phyloP scores from a whole-genome alignment of 2,888 invertebrate genomes.

The Selenia dentaria region DNA sequence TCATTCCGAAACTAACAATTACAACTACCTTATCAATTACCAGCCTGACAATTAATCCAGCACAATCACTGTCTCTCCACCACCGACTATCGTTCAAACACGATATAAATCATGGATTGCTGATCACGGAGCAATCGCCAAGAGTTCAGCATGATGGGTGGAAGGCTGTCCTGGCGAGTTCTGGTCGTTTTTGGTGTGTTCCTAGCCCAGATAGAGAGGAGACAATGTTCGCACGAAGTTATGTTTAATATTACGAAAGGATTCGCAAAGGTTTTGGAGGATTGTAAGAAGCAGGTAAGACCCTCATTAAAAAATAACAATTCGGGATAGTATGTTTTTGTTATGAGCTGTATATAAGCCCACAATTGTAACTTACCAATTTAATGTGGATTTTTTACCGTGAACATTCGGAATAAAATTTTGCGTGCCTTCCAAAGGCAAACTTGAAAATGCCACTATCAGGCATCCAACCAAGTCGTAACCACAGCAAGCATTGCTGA shows the following conservation, averaged over 20 bases:
- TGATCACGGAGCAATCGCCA: background rate
- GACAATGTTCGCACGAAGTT: conserved; percentile 53
- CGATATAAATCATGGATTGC: conserved; percentile 3
- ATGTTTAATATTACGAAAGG: conserved; percentile 58
- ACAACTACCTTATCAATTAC: conserved; percentile 1
- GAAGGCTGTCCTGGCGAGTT: conserved; percentile 1
- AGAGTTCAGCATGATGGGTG: background rate
- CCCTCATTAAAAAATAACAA: no score
- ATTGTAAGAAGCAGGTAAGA: conserved; percentile 65
- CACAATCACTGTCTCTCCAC: background rate
- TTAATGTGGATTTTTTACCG: no score
- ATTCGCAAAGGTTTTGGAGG: conserved; percentile 52
- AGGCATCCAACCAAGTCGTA: no score
- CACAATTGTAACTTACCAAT: no score
- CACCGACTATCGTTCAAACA: background rate
- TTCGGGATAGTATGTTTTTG: no score
- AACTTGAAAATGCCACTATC: no score
- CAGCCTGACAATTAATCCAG: background rate
- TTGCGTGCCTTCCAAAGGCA: no score
- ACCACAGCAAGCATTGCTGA: no score
- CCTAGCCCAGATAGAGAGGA: conserved; percentile 1
- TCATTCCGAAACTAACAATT: conserved; percentile 12
- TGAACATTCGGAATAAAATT: no score
- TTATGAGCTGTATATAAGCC: no score
- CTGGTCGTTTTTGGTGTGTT: conserved; percentile 1